Base-by-base conservation (phyloP, 2,888 invertebrate species). In the Hesperia comma region DNA sequence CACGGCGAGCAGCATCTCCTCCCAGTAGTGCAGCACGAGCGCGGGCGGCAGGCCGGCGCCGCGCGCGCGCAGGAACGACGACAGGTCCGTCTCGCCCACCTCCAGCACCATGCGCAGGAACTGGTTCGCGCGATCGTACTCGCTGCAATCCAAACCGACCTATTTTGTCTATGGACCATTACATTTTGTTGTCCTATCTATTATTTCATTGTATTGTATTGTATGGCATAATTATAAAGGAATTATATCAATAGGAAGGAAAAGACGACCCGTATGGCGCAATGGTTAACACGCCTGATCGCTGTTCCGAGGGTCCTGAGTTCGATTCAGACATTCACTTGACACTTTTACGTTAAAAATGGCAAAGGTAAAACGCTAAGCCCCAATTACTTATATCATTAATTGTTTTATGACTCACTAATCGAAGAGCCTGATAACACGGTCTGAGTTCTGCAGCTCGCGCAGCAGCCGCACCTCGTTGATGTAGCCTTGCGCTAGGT, bases 1-100 rank as follows among this genome's bases (percentile, higher is more conserved):
- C 5, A 99, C 99, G 37, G 98, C 97, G 68, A 95, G 94, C 63
- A 99, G 91, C 98, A 99, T 99, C 88, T 98, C 97, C 83, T 96
- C 95, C 97, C 99, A 99, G 90, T 98, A 98, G 85, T 96, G 97
- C 72, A 96, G 93, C 63, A 98, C 94, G 81, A 96, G 95, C 64
- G 96, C 95, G n/a, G 95, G 93, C 60, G 96, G 95, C 67, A 97
- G 88, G 67, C 94, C 82, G 85, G 91, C 79, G 79, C 93, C 85
- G 73, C 94, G 94, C 60, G 93, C 93, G 76, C 94, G 94, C 70
- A 98, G 89, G 71, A 98, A 95, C 75, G 95, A 94, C 54, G 96
- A 95, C 70, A 99, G 94, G 91, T 99, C 99, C 8, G 95, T 96
- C 79, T 98, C 98, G 0, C 99, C 99, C 81, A 96, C 96, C 90